Conservation (phyloP, 2,888 invertebrate species). For the Ichneumoninae sp. region DNA sequence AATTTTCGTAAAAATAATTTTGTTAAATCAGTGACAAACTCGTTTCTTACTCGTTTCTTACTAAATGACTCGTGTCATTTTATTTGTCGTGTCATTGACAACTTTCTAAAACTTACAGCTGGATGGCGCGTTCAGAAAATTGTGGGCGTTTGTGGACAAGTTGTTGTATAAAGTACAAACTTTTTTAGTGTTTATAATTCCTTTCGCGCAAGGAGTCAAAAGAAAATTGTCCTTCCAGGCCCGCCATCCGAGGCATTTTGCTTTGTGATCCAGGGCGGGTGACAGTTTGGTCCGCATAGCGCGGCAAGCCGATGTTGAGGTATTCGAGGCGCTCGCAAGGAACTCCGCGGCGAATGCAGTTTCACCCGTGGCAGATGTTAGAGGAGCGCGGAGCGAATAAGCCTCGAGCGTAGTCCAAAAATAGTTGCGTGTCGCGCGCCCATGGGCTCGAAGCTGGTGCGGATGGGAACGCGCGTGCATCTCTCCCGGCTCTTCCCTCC, state of each 20-base stretch:
- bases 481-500: constrained; percentile 39
- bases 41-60: too few species aligned
- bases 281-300: constrained; percentile 10
- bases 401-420: constrained; percentile 52
- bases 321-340: constrained; percentile 57
- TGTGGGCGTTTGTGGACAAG: too few species aligned
- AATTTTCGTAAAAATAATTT: too few species aligned
- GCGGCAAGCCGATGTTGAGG: constrained; percentile 39
- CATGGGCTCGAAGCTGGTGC: constrained; percentile 31
- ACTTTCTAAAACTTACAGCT: too few species aligned
- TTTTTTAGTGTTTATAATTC: neutral
- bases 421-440: constrained; percentile 54
- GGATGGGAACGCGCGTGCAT: constrained; percentile 42
- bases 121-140: too few species aligned
- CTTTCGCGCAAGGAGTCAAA: neutral
- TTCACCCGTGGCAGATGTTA: constrained; percentile 61
- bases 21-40: too few species aligned
- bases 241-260: neutral
- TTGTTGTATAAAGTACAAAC: too few species aligned
- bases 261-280: neutral
- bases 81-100: too few species aligned
- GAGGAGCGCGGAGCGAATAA: constrained; percentile 51
- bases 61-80: neutral
- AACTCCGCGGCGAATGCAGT: constrained; percentile 55
- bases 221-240: neutral